These are phyloP conservation scores for Drosophila bipectinata DNA, from an alignment of 1,140 invertebrate genomes.

Conservation along the genomic window DNA sequence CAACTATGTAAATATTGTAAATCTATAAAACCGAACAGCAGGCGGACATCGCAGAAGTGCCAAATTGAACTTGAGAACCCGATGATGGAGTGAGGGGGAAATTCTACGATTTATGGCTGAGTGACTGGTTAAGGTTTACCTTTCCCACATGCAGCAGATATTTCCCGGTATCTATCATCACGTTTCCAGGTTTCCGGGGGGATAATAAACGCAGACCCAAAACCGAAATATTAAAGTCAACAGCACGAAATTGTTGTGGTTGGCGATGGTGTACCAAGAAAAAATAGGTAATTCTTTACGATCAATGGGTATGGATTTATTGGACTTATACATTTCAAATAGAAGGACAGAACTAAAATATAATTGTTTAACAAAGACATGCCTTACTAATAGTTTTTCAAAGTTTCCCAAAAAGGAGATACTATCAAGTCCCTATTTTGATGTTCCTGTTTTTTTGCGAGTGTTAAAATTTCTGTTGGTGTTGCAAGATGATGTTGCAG, in stretches of 20 bases:
- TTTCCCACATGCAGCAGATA: slow-evolving; percentile 62
- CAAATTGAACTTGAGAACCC: slow-evolving; percentile 53
- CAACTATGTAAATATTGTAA: slow-evolving; percentile 65
- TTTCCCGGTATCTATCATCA: slow-evolving; percentile 36
- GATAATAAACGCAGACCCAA: slow-evolving; percentile 35
- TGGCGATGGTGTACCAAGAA: slow-evolving; percentile 6
- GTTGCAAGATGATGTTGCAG: slow-evolving; percentile 24
- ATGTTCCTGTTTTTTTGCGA: slow-evolving; percentile 1
- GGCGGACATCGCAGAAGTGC: slow-evolving; percentile 32
- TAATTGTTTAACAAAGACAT: background rate
- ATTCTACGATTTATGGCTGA: slow-evolving; percentile 50
- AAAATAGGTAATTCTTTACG: background rate
- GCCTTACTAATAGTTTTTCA: too few relatives aligned
- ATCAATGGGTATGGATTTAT: background rate
- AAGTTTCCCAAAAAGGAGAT: background rate
- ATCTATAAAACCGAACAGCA: slow-evolving; percentile 53
- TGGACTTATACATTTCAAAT: background rate
- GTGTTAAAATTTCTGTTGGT: slow-evolving; percentile 20
- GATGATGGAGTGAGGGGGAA: background rate
- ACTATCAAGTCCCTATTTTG: background rate
- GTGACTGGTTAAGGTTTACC: slow-evolving; percentile 57
- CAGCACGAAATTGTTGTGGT: slow-evolving; percentile 51
- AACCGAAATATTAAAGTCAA: slow-evolving; percentile 73
- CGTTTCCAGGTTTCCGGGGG: slow-evolving; percentile 20
- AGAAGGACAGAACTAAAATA: background rate